A percentile compares a stretch with the other conserved stretches of the same genome.
These are phyloP conservation scores for Netelia melanura DNA, from an alignment of 2,888 invertebrate species.

Conservation along the genomic window DNA sequence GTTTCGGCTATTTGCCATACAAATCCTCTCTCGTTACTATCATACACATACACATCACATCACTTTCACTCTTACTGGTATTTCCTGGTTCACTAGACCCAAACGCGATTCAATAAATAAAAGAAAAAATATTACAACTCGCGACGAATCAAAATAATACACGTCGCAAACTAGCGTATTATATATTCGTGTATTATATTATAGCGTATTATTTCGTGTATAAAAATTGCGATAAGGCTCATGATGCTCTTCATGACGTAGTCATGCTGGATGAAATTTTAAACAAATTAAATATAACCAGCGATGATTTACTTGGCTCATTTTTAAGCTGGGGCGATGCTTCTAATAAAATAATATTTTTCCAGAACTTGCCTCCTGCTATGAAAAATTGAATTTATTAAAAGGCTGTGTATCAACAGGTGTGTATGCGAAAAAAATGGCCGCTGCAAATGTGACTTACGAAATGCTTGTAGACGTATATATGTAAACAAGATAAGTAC, in stretches of 20 bases:
- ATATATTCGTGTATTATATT: too few species aligned
- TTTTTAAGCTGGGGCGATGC: slow-evolving; percentile 55
- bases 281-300: slow-evolving; percentile 56
- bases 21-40: too few species aligned
- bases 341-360: slow-evolving; percentile 61
- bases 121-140: too few species aligned
- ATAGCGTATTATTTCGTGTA: too few species aligned
- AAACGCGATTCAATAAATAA: too few species aligned
- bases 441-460: slow-evolving; percentile 55
- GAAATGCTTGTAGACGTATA: slow-evolving; percentile 43
- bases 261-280: slow-evolving; percentile 61
- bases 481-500: slow-evolving; percentile 30
- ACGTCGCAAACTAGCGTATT: too few species aligned
- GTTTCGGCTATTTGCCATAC: too few species aligned
- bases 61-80: too few species aligned
- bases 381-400: slow-evolving; percentile 38
- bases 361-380: slow-evolving; percentile 48
- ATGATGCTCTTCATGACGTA: slow-evolving; percentile 63
- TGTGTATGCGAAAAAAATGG: slow-evolving; percentile 63
- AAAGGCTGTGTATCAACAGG: slow-evolving; percentile 50
- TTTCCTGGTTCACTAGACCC: too few species aligned
- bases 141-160: too few species aligned
- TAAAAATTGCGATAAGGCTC: slow-evolving; percentile 53
- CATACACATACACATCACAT: too few species aligned
- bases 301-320: slow-evolving; percentile 4